Evolutionary conservation across 2,888 invertebrate species (phyloP).

Genomic region (Hartigia nigra): DNA sequence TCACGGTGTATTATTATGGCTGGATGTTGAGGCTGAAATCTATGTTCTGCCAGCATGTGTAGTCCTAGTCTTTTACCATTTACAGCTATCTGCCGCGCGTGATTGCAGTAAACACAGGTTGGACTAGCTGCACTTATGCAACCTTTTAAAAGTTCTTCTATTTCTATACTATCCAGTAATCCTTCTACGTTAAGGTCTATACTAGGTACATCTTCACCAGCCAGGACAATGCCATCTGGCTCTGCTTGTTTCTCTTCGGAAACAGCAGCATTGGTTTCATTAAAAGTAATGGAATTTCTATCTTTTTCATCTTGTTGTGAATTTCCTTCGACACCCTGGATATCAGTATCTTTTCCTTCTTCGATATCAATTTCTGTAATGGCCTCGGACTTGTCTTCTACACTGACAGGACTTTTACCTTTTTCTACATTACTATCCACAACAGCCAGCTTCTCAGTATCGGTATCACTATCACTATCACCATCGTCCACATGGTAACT

Average conservation of each 20-base stretch:
- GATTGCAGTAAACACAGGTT: slow-evolving; percentile 86
- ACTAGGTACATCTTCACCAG: slow-evolving; percentile 74
- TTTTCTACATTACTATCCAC: slow-evolving; percentile 42
- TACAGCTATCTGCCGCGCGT: slow-evolving; percentile 86
- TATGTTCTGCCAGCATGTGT: slow-evolving; percentile 83
- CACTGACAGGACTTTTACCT: slow-evolving; percentile 16
- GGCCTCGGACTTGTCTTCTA: slow-evolving; percentile 17
- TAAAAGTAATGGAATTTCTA: slow-evolving; percentile 1
- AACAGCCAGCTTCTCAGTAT: slow-evolving; percentile 52
- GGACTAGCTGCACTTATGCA: slow-evolving; percentile 78
- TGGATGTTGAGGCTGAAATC: slow-evolving; percentile 71
- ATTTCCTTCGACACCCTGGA: slow-evolving; percentile 51
- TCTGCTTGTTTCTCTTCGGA: slow-evolving; percentile 12
- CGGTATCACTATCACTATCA: slow-evolving; percentile 54
- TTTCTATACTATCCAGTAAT: slow-evolving; percentile 80
- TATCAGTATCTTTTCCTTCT: slow-evolving; percentile 18
- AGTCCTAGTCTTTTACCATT: slow-evolving; percentile 84
- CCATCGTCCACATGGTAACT: slow-evolving; percentile 36
- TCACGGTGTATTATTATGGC: slow-evolving; percentile 60
- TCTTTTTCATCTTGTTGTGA: slow-evolving; percentile 15
- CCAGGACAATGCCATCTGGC: slow-evolving; percentile 68
- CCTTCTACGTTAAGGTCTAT: slow-evolving; percentile 80
- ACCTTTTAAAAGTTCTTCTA: slow-evolving; percentile 78
- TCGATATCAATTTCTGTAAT: slow-evolving; percentile 14
- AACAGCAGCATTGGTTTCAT: slow-evolving; percentile 8